Conservation (phyloP, 2,888 invertebrate genomes). For the Acanthosepion esculentum region DNA sequence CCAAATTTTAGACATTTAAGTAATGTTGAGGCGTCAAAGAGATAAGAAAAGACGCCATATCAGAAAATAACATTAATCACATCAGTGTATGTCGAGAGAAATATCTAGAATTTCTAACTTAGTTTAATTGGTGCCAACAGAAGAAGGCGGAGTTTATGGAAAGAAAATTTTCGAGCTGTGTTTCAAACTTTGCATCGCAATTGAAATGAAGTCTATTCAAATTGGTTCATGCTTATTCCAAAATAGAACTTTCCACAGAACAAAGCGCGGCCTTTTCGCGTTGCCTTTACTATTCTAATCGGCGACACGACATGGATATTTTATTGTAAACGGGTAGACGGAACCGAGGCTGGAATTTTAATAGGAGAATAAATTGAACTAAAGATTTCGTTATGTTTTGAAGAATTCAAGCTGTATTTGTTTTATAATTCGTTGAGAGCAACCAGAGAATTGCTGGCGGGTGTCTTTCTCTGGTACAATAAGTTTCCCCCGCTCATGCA, state of each 20-base stretch:
- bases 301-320: neutral
- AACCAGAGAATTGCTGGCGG: neutral
- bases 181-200: neutral
- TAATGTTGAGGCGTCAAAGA: too few species aligned
- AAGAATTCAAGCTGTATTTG: neutral
- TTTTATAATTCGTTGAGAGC: neutral
- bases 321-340: neutral
- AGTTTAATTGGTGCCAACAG: neutral
- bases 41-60: too few species aligned
- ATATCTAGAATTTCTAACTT: neutral
- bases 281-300: neutral
- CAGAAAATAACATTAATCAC: neutral
- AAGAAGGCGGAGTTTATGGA: neutral
- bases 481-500: neutral
- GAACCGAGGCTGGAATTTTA: neutral
- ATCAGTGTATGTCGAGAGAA: neutral
- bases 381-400: neutral
- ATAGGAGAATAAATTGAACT: neutral
- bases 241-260: neutral
- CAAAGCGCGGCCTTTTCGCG: neutral
- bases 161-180: neutral
- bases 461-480: neutral
- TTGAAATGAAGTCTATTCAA: neutral
- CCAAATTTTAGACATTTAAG: too few species aligned
- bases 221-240: neutral